These are phyloP conservation scores for Eublepharis macularius DNA, from an alignment of 2,113 vertebrate species.

Conservation along the genomic window DNA sequence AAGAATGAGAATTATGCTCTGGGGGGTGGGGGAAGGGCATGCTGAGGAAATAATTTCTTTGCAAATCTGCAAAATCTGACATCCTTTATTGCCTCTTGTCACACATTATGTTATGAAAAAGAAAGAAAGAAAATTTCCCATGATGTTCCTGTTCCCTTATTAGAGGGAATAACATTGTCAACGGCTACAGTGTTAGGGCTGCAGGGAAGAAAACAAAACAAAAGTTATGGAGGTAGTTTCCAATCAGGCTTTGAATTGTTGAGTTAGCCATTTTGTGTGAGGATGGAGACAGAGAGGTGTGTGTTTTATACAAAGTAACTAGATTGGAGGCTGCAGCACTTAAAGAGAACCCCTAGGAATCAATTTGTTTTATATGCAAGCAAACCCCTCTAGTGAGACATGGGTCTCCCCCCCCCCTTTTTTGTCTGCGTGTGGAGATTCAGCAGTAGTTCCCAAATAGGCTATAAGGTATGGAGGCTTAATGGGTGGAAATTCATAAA, in stretches of 20 bases:
- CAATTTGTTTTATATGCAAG: constrained; percentile 49
- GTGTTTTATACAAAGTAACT: constrained; percentile 24
- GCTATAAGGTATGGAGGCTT: constrained; percentile 22
- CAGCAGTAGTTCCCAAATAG: constrained; percentile 30
- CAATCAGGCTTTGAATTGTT: neutral
- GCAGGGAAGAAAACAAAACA: neutral
- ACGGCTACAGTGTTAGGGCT: neutral
- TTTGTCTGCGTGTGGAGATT: constrained; percentile 27
- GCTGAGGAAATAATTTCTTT: constrained; percentile 19
- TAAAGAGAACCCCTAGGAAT: constrained; percentile 35
- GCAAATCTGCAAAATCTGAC: constrained; percentile 33
- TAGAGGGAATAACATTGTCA: neutral
- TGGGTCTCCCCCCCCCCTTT: neutral
- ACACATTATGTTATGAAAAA: constrained; percentile 30
- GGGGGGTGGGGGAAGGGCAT: neutral
- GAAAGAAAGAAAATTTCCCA: constrained; percentile 20
- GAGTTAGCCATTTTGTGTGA: constrained; percentile 36
- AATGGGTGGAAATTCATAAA: constrained; percentile 32
- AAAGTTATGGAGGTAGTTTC: constrained; percentile 8
- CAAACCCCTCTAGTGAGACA: constrained; percentile 35
- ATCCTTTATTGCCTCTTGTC: constrained; percentile 32
- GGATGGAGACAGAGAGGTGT: constrained; percentile 11
- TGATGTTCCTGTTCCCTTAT: neutral
- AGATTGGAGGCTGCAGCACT: neutral
- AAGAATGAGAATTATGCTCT: constrained; percentile 6